Percentiles rank a stretch among this genome's conserved stretches.
Evolutionary conservation across 1,140 invertebrate species (phyloP).

Genomic region (Dendrolimus punctatus): DNA sequence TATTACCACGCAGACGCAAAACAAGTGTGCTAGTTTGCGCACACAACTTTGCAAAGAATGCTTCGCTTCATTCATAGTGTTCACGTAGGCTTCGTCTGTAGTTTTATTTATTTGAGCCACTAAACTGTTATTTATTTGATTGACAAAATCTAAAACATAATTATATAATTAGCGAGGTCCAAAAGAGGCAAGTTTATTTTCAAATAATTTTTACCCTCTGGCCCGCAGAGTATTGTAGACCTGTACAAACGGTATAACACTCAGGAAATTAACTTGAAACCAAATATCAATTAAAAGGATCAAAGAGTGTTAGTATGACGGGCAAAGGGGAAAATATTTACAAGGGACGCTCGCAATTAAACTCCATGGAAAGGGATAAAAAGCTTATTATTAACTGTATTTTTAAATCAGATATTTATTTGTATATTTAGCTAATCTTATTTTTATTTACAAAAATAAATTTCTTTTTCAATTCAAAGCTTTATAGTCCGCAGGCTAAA

Average conservation of each 20-base stretch:
- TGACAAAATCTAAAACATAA: too few species aligned
- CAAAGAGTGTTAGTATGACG: slow-evolving; percentile 20
- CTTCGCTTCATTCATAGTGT: too few species aligned
- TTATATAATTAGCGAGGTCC: too few species aligned
- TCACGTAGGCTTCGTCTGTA: too few species aligned
- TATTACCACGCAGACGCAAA: too few species aligned
- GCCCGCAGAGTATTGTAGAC: slow-evolving; percentile 1
- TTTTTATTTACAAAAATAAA: neutral
- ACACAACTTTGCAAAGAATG: too few species aligned
- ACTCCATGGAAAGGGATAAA: slow-evolving; percentile 17
- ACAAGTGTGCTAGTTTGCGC: too few species aligned
- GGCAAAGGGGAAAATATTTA: slow-evolving; percentile 25
- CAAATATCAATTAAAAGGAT: slow-evolving; percentile 28
- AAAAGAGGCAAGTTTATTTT: too few species aligned
- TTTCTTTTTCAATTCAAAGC: too few species aligned
- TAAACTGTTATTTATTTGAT: too few species aligned
- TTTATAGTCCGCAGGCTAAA: too few species aligned
- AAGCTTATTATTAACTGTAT: slow-evolving; percentile 9
- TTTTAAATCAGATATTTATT: slow-evolving; percentile 1
- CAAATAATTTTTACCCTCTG: neutral
- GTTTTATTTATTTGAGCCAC: too few species aligned
- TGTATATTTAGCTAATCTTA: slow-evolving; percentile 1
- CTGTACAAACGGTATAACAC: slow-evolving; percentile 1
- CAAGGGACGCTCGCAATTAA: slow-evolving; percentile 14
- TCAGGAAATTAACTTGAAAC: slow-evolving; percentile 14